A percentile compares a stretch with the other conserved stretches of the same genome.
phyloP scores from a whole-genome alignment of 2,113 vertebrate genomes.

The Archilochus colubris region DNA sequence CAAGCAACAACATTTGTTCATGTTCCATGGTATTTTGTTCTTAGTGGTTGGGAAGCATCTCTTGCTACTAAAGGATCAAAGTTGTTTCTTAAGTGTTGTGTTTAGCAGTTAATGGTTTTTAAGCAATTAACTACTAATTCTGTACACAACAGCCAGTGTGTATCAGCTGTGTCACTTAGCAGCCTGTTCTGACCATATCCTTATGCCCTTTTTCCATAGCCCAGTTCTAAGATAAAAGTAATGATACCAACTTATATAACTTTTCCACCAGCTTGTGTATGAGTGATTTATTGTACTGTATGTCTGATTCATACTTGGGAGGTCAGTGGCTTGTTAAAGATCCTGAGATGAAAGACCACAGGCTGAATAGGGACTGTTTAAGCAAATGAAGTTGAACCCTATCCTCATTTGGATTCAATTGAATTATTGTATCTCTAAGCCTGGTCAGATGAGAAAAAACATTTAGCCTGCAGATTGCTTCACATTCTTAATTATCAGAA shows the following conservation, averaged over 20 bases:
- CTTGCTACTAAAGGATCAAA: neutral
- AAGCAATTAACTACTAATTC: neutral
- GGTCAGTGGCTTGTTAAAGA: neutral
- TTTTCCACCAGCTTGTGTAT: neutral
- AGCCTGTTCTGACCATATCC: neutral
- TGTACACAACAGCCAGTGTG: neutral
- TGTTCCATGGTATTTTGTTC: neutral
- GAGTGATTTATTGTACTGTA: neutral
- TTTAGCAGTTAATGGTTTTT: neutral
- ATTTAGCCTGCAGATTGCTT: neutral
- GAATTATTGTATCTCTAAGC: neutral
- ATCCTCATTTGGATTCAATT: neutral
- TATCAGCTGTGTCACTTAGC: neutral
- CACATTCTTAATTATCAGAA: neutral
- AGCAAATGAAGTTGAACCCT: neutral
- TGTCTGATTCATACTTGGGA: neutral
- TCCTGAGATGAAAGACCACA: neutral
- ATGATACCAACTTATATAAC: fast-evolving
- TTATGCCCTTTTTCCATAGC: neutral
- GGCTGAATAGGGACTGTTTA: neutral
- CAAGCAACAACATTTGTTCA: neutral
- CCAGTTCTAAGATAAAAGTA: neutral
- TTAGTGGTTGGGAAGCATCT: neutral
- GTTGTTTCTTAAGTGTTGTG: neutral
- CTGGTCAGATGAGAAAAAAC: neutral